These are phyloP conservation scores for Bursaphelenchus okinawaensis DNA, from an alignment of 2,888 invertebrate genomes.

Conservation along the genomic window DNA sequence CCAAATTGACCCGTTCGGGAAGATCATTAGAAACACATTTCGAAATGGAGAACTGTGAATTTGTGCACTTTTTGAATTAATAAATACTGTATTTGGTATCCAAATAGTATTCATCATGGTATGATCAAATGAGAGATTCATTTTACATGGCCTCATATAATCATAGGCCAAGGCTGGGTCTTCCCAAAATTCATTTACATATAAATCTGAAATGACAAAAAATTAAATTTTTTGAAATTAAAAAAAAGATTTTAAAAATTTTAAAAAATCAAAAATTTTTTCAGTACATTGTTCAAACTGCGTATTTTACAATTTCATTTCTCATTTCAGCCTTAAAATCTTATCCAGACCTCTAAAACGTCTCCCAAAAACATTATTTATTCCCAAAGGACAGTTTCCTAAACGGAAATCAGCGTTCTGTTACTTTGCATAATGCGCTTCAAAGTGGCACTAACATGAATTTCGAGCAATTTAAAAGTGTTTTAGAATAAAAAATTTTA, in stretches of 20 bases:
- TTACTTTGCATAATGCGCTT: neutral
- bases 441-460: no score
- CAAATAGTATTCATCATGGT: constrained; percentile 52
- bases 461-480: no score
- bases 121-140: constrained; percentile 55
- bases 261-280: no score
- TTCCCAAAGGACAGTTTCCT: neutral
- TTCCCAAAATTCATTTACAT: constrained; percentile 57
- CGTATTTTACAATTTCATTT: no score
- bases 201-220: constrained; percentile 55
- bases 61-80: constrained; percentile 55
- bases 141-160: constrained; percentile 55
- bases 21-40: constrained; percentile 57
- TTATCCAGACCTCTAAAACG: no score
- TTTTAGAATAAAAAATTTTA: no score
- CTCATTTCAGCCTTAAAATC: no score
- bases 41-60: constrained; percentile 56
- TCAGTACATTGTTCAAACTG: no score
- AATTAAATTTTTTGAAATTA: no score
- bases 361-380: neutral
- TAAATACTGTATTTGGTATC: constrained; percentile 36
- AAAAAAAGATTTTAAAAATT: no score
- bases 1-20: constrained; percentile 58
- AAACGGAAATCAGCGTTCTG: neutral
- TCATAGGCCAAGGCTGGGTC: constrained; percentile 54